Percentiles rank a stretch among this genome's conserved stretches.
phyloP scores from a whole-genome alignment of 1,140 invertebrate species.

The Akabosia matsudoensis region DNA sequence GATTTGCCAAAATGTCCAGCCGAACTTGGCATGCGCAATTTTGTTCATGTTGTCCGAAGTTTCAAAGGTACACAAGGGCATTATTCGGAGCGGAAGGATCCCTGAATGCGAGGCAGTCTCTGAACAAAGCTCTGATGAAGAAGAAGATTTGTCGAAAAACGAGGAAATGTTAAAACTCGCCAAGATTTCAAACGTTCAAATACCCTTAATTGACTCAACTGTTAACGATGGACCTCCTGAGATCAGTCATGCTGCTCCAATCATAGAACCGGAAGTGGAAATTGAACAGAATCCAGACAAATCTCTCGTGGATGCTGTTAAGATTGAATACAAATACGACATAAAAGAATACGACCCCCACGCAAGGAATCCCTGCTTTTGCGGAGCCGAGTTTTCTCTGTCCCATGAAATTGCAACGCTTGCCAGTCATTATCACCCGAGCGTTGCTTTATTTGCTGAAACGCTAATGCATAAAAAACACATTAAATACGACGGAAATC shows the following conservation, averaged over 20 bases:
- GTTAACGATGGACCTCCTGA: too few relatives aligned
- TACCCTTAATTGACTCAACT: not conserved
- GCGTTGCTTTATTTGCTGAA: slow-evolving; percentile 80
- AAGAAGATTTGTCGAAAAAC: slow-evolving; percentile 48
- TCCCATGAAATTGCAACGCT: slow-evolving; percentile 71
- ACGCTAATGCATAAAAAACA: slow-evolving; percentile 70
- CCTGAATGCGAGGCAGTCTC: slow-evolving; percentile 37
- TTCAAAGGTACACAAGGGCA: slow-evolving; percentile 49
- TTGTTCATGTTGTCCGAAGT: slow-evolving; percentile 78
- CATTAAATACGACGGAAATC: slow-evolving; percentile 86
- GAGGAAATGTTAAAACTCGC: not conserved
- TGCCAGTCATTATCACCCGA: slow-evolving; percentile 80
- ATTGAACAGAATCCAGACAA: too few relatives aligned
- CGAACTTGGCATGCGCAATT: slow-evolving; percentile 68
- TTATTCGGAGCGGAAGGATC: slow-evolving; percentile 42
- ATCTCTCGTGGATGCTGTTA: not conserved
- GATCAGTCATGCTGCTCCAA: too few relatives aligned
- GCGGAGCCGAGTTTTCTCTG: slow-evolving; percentile 66
- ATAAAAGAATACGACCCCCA: slow-evolving; percentile 63
- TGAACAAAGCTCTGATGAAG: slow-evolving; percentile 45
- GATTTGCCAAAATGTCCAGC: slow-evolving; percentile 57
- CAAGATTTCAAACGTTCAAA: slow-evolving; percentile 27
- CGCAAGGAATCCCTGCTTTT: slow-evolving; percentile 77
- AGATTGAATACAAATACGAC: slow-evolving; percentile 45
- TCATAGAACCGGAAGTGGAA: not conserved